Evolutionary conservation across 2,113 vertebrate species (phyloP), one percentile per base, ranked within the genome.

Genomic region (Cariama cristata): DNA sequence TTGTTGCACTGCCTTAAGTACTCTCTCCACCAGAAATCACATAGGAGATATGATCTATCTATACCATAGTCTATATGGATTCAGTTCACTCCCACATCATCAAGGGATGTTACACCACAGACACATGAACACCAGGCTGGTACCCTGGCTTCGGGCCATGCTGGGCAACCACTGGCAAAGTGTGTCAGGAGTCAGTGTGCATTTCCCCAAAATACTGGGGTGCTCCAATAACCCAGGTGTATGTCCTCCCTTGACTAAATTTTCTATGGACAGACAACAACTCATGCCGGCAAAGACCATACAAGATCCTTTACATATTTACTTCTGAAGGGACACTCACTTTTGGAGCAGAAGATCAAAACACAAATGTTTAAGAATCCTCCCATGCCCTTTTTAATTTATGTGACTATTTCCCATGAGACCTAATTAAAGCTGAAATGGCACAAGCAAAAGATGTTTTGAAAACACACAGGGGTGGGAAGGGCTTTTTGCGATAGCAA

Each of bases 391-490:
- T 44, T 74, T 95, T 80, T 59, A 66, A 90, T 95, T 81, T 30
- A 27, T n/a, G 8, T 20, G 21, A 45, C 33, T 62, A 32, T 89
- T 90, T 58, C 81, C 86, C 84, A 79, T 33, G 89, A 97, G 77
- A 87, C 27, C 42, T 56, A 96, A 94, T 93, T 95, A 96, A 94
- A 97, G 47, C 58, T 88, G 56, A 90, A 96, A 95, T 19, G 58
- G 26, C 27, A 88, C 44, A 91, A 88, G 68, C 52, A 96, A 95
- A 94, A 93, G 86, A 93, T 50, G 3, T 90, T 96, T 55, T 79
- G 62, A 42, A 91, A 66, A 83, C 44, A 72, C 6, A 4, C 26
- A 33, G 11, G 7, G 4, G 4, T 16, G 3, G 35, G 33, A 76
- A 60, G 22, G 9, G 12, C 17, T 90, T 94, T 67, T 88, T 82